Conservation (phyloP, 2,113 vertebrate species). For the Glareola pratincola region DNA sequence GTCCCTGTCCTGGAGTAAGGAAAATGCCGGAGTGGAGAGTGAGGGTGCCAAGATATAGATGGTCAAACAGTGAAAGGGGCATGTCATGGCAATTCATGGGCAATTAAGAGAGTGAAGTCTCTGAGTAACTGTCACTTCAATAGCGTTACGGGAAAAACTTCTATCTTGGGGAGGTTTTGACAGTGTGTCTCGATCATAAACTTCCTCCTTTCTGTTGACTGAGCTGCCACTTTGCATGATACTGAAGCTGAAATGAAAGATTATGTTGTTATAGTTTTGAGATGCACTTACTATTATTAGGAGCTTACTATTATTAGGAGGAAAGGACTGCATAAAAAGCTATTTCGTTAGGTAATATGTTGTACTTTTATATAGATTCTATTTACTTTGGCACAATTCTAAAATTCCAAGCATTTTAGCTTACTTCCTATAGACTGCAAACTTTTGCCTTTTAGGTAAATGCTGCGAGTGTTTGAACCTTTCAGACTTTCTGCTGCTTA, state of each 20-base stretch:
- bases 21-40: not conserved
- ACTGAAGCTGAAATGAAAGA: not conserved
- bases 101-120: not conserved
- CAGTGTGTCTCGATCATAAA: not conserved
- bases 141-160: accelerated
- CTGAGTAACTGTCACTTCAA: not conserved
- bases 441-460: not conserved
- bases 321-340: not conserved
- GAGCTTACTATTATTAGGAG: not conserved
- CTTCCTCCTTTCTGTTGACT: not conserved
- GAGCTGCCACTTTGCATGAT: not conserved
- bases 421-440: not conserved
- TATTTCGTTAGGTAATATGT: not conserved
- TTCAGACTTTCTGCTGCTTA: not conserved
- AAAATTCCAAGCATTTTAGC: not conserved
- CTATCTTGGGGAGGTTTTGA: not conserved
- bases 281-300: not conserved
- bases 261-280: not conserved
- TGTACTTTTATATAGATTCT: not conserved
- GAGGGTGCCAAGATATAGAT: not conserved
- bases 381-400: not conserved
- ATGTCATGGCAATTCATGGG: not conserved
- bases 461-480: not conserved
- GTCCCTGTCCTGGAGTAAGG: not conserved
- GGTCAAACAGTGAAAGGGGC: not conserved